Evolutionary conservation across 2,113 vertebrate genomes (phyloP), one percentile per base, ranked within the genome.

Genomic region (Oenanthe oenanthe): DNA sequence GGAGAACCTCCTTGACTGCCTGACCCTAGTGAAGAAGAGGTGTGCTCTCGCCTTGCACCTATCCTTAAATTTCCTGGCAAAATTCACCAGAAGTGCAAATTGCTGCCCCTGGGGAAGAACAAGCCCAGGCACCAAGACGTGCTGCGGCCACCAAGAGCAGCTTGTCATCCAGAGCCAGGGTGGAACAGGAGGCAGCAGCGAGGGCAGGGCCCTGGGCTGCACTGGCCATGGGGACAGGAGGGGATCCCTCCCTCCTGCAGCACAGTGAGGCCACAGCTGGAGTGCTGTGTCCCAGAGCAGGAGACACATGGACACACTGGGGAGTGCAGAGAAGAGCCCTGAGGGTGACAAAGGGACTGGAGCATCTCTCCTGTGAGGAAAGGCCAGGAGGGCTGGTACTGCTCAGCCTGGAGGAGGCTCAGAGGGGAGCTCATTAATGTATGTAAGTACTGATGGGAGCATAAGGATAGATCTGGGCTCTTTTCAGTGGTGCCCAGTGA

Each of bases 1-100:
- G n/a, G 48, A 78, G 54, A 74, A 29, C 1, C 1, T 63, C 48
- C 66, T 53, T 6, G 38, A 47, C 78, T n/a, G n/a, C n/a, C 60
- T n/a, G 21, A 74, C 38, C 31, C 48, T 43, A n/a, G 29, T 10
- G 40, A 43, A 38, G 28, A 66, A 61, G 48, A 87, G 29, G n/a
- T 17, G 25, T 6, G 13, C 66, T 42, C 29, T 36, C 1, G 1
- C 66, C 26, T 36, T 57, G n/a, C n/a, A 42, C 1, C 0, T 4
- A 47, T 22, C 18, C 42, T 73, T 28, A 40, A 16, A 21, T 22
- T 53, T 72, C 53, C 65, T 32, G 36, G 29, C 18, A 43, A 36
- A 75, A 73, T 19, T 36, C 36, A 79, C 26, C 34, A 29, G 17
- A 79, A 56, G 21, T 18, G n/a, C 54, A 13, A 21, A 68, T 9